Base-by-base conservation (phyloP, 1,140 invertebrate species). In the Carposina sasakii region DNA sequence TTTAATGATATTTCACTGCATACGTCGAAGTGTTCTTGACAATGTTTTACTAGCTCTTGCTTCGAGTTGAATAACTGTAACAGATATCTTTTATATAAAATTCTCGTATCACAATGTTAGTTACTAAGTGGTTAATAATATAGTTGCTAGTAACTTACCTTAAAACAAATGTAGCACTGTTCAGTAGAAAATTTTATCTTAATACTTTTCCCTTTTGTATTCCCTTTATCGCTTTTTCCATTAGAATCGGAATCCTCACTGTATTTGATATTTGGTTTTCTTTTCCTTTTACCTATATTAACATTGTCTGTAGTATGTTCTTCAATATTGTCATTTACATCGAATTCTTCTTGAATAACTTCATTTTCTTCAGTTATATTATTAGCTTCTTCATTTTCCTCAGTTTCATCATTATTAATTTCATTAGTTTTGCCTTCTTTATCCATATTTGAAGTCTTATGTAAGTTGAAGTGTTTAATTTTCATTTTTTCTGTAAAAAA, bases 81-180 rank as follows among this genome's bases (percentile, higher is more conserved):
- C 40, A 44, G 48, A 47, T 37, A 40, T 36, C 46, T 34, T 34
- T 13, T 10, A 10, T 6, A 9, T 9, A 10, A 34, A 15, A 28
- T 28, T 6, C 24, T 12, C 6, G 12, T 28, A 12, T 6, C 6
- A 28, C 13, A 5, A 34, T 9, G 31, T 34, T 15, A 49, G 26
- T 26, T 47, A 9, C n/a, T 33, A 47, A 42, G 45, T 37, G n/a
- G n/a, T n/a, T n/a, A n/a, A n/a, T n/a, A 33, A 13, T 10, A 48
- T 17, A 36, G 10, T 6, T 6, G 12, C 24, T 28, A 12, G 6
- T 28, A 45, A 55, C 58, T 54, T 51, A 79, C 76, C 61, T 73
- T 71, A 50, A 74, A 72, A 55, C 76, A 79, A 12, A 76, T 61
- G 21, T 79, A 79, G 33, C 76, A 79, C 16, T 79, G 71, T 48